Percentiles rank a stretch among this genome's conserved stretches.
Conservation (phyloP, 2,888 invertebrate genomes). For the Cerastoderma edule region DNA sequence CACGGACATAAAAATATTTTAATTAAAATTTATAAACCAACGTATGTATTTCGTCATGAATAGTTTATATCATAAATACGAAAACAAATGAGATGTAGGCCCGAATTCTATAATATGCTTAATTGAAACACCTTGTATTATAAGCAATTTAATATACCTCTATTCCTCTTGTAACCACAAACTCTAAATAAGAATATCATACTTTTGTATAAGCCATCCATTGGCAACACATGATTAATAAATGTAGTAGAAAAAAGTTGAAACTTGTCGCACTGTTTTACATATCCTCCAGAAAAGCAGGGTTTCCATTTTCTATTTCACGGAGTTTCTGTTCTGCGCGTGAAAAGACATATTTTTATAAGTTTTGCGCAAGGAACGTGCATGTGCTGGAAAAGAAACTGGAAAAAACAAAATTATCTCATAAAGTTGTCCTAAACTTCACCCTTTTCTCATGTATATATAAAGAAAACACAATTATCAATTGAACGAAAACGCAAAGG, state of each 20-base stretch:
- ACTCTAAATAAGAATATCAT: no score
- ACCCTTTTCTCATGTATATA: slow-evolving; percentile 57
- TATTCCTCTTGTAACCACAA: no score
- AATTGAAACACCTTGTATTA: not conserved
- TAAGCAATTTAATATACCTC: no score
- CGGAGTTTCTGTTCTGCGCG: slow-evolving; percentile 41
- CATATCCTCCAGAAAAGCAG: slow-evolving; percentile 34
- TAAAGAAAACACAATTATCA: slow-evolving; percentile 22
- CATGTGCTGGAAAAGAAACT: slow-evolving; percentile 67
- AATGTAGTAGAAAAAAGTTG: no score
- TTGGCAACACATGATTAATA: no score
- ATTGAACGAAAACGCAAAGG: slow-evolving; percentile 23
- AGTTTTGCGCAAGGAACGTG: slow-evolving; percentile 68
- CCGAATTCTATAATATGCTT: not conserved
- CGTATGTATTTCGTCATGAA: not conserved
- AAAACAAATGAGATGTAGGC: not conserved
- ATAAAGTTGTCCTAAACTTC: slow-evolving; percentile 24
- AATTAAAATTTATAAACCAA: no score
- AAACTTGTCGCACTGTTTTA: no score
- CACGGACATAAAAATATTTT: no score
- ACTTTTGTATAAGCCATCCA: no score
- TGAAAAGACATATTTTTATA: slow-evolving; percentile 5
- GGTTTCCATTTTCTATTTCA: slow-evolving; percentile 53
- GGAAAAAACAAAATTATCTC: slow-evolving; percentile 6
- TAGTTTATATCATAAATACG: not conserved